Percentiles rank a stretch among this genome's conserved stretches.
phyloP scores from a whole-genome alignment of 2,113 vertebrate species.

The Callipepla squamata region DNA sequence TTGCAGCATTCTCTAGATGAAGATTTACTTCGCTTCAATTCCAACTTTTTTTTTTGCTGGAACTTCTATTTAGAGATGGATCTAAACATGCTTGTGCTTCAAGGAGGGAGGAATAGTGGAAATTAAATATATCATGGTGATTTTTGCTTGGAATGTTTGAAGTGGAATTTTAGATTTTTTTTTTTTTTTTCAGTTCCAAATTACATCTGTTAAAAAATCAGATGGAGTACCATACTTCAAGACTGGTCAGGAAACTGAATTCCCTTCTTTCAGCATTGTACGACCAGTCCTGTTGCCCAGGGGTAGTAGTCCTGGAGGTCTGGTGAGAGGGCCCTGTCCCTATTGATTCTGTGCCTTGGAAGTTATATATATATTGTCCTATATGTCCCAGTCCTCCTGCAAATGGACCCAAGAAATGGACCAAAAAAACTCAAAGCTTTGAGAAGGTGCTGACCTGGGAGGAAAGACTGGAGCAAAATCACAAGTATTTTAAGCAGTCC shows the following conservation, averaged over 20 bases:
- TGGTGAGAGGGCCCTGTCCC: neutral
- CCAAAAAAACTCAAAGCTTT: neutral
- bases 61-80: neutral
- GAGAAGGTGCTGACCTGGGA: neutral
- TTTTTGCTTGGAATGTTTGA: neutral
- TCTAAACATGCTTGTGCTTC: neutral
- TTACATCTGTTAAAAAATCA: neutral
- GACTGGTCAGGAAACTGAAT: neutral
- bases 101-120: neutral
- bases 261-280: neutral
- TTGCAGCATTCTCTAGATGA: neutral
- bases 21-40: conserved; percentile 20
- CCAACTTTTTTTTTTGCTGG: neutral
- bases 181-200: neutral
- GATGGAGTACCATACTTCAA: neutral
- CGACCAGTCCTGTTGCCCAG: neutral
- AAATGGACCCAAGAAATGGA: neutral
- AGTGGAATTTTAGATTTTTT: neutral
- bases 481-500: neutral
- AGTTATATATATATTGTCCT: neutral
- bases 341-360: neutral
- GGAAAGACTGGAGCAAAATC: neutral
- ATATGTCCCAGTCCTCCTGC: neutral
- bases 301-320: neutral
- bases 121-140: neutral